Evolutionary conservation across 2,888 invertebrate species (phyloP), one percentile per base, ranked within the genome.

Genomic region (Netelia inedita): DNA sequence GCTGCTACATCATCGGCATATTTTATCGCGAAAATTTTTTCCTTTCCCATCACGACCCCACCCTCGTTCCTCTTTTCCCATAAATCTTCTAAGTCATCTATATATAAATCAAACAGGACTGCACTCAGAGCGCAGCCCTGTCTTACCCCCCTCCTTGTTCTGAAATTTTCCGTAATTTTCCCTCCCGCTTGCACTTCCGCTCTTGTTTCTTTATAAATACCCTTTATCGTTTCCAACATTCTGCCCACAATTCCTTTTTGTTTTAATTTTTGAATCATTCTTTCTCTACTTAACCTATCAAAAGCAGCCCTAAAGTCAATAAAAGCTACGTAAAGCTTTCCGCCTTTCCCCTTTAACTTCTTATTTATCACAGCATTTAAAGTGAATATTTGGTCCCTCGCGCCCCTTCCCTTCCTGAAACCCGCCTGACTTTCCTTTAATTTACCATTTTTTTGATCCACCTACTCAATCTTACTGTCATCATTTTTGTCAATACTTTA

Each of bases 51-150:
- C 5, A 68, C 68, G 3, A 23, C 23, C 50, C 79, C 63, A 35
- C 82, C 63, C 11, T 78, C 63, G 43, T 79, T 68, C 16, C 16
- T 74, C 35, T 59, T 84, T 46, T 73, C 57, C 85, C 71, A 79
- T 14, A 65, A 50, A n/a, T 73, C 55, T 10, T 43, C 63, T 3
- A 69, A 28, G 53, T 53, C 69, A 28, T 69, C 53, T 21, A 83
- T 71, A 63, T 82, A 85, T 8, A 87, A 21, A 9, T 74, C 72
- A 65, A 88, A 87, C 14, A 82, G 14, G 1, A 81, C n/a, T 5
- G 83, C 72, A 65, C 86, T 85, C 10, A 86, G 46, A 1, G 79
- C 71, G 28, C 86, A 87, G 0, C 87, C 86, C 19, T 87, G 82
- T n/a, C 83, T 86, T 0, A 87, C 79, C 19, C 87, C 87, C 21